Evolutionary conservation across 2,797 vertebrate species (phyloP), one percentile per base, ranked within the genome.

Genomic region (Synanceia verrucosa): DNA sequence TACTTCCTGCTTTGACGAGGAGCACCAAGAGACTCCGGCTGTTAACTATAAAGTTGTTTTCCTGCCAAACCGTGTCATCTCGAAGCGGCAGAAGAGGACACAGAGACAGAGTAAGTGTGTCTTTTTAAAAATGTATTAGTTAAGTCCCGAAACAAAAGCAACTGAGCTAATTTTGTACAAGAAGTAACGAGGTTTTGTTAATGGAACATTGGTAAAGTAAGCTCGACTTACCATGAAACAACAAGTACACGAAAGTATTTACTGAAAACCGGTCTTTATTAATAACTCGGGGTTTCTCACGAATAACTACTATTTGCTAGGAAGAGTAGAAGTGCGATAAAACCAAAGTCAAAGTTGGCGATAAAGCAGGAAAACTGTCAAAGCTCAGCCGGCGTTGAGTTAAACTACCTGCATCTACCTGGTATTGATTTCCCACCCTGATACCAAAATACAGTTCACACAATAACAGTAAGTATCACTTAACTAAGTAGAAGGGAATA

Each of bases 1-100:
- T 12, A 90, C 89, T 93, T 93, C 91, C 89, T 90, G 88, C 77
- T 90, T 86, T 69, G 50, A 55, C 37, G 19, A 79, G 48, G 41
- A 74, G 47, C 47, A 79, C 34, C 13, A 53, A 74, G 37, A 81
- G 16, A 57, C 63, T 83, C 41, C 13, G 31, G 24, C 33, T 78
- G 34, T 26, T 48, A 36, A 34, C 56, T 16, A 16, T 76, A 62
- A 86, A 86, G 81, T 83, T 83, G 57, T 63, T 81, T 4, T 2
- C 14, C n/a, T 51, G 44, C 4, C 55, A 21, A 39, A 68, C 12
- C 1, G 13, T 24, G 8, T 34, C 43, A 2, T 6, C 8, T 33
- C 31, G 37, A n/a, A 57, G 41, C 51, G 48, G 50, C 24, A 72
- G 29, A 72, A 46, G 57, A 24, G 16, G 63, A 41, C 12, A 28